phyloP scores from a whole-genome alignment of 1,140 invertebrate species.

The Drosophila cardini region DNA sequence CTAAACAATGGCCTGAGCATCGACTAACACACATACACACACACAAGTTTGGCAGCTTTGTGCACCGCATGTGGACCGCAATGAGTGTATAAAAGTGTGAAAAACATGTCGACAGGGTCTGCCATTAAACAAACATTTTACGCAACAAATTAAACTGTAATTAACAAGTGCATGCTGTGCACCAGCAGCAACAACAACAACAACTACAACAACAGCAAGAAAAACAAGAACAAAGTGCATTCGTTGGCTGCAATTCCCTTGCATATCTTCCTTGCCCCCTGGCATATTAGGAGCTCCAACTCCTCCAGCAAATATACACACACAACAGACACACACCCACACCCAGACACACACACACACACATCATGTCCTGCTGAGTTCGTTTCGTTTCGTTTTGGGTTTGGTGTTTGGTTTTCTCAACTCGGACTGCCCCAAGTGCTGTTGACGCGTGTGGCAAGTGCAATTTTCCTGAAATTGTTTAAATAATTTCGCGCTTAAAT shows the following conservation, averaged over 20 bases:
- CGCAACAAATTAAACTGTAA: conserved; percentile 83
- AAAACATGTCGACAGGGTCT: conserved; percentile 74
- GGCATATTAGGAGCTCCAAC: conserved; percentile 64
- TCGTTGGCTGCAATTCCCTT: conserved; percentile 10
- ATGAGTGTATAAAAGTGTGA: conserved; percentile 72
- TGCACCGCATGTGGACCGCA: conserved; percentile 43
- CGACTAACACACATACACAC: not conserved
- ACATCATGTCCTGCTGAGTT: conserved; percentile 54
- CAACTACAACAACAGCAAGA: conserved; percentile 5
- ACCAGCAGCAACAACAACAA: conserved; percentile 34
- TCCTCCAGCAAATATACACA: conserved; percentile 28
- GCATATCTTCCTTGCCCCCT: not conserved
- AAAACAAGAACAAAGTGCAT: conserved; percentile 12
- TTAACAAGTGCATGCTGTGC: conserved; percentile 79
- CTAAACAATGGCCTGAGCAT: conserved; percentile 56
- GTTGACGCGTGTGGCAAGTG: conserved; percentile 79
- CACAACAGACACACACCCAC: conserved; percentile 21
- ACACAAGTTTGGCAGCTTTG: conserved; percentile 29
- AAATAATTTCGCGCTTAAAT: conserved; percentile 83
- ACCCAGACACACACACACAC: conserved; percentile 12
- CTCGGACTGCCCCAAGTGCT: conserved; percentile 73
- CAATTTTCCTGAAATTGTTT: conserved; percentile 81
- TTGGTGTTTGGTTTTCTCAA: conserved; percentile 52
- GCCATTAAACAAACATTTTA: conserved; percentile 82
- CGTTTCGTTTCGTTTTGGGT: conserved; percentile 20